A percentile compares a stretch with the other conserved stretches of the same genome.
These are phyloP conservation scores for Harpalus rubripes DNA, from an alignment of 2,888 invertebrate genomes.

Conservation along the genomic window DNA sequence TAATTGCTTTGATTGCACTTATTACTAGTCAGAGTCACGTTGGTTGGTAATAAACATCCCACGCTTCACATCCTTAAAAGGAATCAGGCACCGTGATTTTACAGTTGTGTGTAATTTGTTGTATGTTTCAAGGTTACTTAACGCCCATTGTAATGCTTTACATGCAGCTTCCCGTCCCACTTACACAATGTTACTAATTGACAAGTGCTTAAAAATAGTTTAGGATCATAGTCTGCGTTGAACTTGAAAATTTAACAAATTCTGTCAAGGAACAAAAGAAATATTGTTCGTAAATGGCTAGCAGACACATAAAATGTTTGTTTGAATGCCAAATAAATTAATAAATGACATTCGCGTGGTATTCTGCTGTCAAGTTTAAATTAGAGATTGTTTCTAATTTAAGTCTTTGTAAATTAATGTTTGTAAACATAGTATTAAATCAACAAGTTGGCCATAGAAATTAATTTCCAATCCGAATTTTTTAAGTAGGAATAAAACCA, in stretches of 20 bases:
- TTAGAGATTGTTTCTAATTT: not conserved
- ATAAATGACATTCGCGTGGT: not conserved
- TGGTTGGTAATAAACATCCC: slow-evolving; percentile 21
- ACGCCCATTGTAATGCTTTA: slow-evolving; percentile 46
- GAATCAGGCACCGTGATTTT: slow-evolving; percentile 54
- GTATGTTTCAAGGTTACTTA: slow-evolving; percentile 59
- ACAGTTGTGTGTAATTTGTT: slow-evolving; percentile 48
- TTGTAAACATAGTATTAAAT: not conserved
- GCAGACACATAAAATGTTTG: not conserved
- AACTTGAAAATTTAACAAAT: not conserved
- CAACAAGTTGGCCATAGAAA: not conserved
- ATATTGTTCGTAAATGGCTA: not conserved
- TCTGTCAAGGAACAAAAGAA: no score
- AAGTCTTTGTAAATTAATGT: not conserved
- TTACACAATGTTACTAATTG: slow-evolving; percentile 20
- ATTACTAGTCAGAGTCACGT: slow-evolving; percentile 10
- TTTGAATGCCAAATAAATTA: slow-evolving; percentile 28
- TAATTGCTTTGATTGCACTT: not conserved
- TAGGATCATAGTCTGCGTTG: not conserved
- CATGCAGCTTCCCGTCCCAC: slow-evolving; percentile 51
- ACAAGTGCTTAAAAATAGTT: slow-evolving; percentile 30
- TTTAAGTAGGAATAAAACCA: not conserved
- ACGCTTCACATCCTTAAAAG: slow-evolving; percentile 59
- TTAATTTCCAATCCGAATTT: not conserved
- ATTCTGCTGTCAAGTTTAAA: not conserved